Conservation (phyloP, 2,113 vertebrate genomes). For the Taxidea taxus region DNA sequence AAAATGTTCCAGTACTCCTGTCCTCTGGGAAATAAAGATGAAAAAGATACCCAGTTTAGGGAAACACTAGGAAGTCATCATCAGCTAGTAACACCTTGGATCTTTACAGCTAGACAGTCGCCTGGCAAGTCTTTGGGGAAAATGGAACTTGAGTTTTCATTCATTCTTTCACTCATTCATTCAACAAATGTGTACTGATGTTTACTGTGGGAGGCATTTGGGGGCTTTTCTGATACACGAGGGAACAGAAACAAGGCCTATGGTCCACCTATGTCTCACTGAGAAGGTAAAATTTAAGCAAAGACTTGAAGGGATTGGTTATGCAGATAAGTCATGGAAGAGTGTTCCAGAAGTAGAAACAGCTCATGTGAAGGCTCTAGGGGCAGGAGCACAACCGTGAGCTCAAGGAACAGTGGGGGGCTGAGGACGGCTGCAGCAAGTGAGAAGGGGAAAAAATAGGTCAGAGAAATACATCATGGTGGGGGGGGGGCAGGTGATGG, state of each 20-base stretch:
- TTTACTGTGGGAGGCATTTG: background rate
- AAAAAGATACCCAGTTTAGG: background rate
- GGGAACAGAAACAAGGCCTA: background rate
- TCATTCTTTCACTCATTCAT: background rate
- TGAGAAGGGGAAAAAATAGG: background rate
- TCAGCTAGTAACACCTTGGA: background rate
- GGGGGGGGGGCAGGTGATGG: no score
- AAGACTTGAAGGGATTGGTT: background rate
- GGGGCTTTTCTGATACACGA: background rate
- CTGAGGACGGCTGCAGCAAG: background rate
- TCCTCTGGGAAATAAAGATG: constrained; percentile 7
- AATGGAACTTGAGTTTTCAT: background rate
- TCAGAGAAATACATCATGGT: background rate
- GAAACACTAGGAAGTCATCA: background rate
- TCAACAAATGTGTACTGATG: background rate
- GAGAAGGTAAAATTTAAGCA: background rate
- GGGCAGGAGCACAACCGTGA: background rate
- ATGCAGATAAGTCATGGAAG: background rate
- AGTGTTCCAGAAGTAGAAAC: background rate
- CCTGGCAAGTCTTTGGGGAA: background rate
- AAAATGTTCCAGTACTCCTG: background rate
- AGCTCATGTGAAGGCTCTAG: rapidly evolving
- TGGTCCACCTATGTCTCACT: background rate
- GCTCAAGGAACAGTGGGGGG: background rate
- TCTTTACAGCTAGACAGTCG: background rate